phyloP scores from a whole-genome alignment of 92 coral and sea anemone genomes.

The Porites divaricata region DNA sequence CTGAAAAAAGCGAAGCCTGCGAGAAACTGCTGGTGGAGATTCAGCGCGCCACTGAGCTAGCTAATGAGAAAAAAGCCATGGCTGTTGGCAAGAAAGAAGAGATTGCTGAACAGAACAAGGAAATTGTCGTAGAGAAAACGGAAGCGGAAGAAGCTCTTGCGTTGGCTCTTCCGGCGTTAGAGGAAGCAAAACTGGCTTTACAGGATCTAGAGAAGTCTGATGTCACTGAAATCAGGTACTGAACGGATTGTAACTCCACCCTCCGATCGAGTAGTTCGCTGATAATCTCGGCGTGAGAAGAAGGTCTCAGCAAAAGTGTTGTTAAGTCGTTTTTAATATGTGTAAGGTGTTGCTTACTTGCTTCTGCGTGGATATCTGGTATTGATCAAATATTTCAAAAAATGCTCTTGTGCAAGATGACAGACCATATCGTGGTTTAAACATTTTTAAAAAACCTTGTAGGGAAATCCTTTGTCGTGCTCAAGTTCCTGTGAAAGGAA shows the following conservation, averaged over 20 bases:
- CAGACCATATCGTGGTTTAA: no score
- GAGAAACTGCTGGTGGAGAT: constrained; percentile 91
- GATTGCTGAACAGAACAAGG: constrained; percentile 91
- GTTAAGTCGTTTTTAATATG: no score
- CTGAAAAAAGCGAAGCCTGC: constrained; percentile 98
- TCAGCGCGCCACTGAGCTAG: constrained; percentile 87
- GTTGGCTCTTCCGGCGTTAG: constrained; percentile 92
- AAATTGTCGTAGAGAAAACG: constrained; percentile 87
- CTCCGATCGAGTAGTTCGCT: no score
- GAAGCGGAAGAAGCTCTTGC: constrained; percentile 98
- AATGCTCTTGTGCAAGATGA: no score
- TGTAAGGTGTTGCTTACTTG: no score
- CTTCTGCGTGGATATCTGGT: no score
- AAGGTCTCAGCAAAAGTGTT: no score
- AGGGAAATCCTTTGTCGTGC: no score
- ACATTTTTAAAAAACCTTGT: no score
- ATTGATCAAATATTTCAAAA: no score
- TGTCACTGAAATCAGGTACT: constrained; percentile 96
- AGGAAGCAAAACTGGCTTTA: constrained; percentile 96
- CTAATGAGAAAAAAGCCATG: constrained; percentile 95
- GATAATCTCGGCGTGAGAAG: no score
- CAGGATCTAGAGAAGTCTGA: constrained; percentile 98
- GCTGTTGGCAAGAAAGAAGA: constrained; percentile 94
- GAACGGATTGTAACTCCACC: not conserved
- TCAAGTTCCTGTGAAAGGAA: no score